Evolutionary conservation across 2,888 invertebrate genomes (phyloP), one percentile per base, ranked within the genome.

Genomic region (Nudaria mundana): DNA sequence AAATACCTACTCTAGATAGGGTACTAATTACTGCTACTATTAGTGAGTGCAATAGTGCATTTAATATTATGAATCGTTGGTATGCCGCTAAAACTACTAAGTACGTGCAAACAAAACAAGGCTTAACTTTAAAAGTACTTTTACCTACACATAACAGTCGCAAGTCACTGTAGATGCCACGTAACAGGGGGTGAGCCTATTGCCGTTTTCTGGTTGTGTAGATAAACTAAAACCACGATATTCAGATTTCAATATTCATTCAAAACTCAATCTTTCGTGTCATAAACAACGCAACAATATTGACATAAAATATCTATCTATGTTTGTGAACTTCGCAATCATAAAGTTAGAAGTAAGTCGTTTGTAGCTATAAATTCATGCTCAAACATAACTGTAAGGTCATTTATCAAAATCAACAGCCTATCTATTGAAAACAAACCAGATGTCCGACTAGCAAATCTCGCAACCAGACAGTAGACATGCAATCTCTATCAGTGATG

Each of bases 31-130:
- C n/a, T n/a, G 37, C 54, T 56, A 59, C 59, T 63, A 71, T 69
- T 69, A 72, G 66, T 51, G 43, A 26, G 60, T 38, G 50, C 56
- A 63, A 49, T 66, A 63, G 61, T 59, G 65, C 56, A 56, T 61
- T 46, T 41, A 38, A 48, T 53, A 63, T 52, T 61, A 52, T 52
- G 59, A 44, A 55, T 50, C 48, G 50, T 2, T 37, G 64, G 59
- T 55, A 63, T 66, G 66, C 54, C 44, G 56, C 48, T 56, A 56
- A 67, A 63, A 55, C 16, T 28, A 15, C 34, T 35, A 30, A 4
- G 14, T 16, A 40, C 32, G 11, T 13, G 31, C 30, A 13, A 35
- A 18, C 5, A 18, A 18, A 18, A 5, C 18, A 18, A 18, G 5
- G 4, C 18, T 5, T 5, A 18, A 18, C 18, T 18, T 18, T 18